Evolutionary conservation across 2,888 invertebrate genomes (phyloP), one percentile per base, ranked within the genome.

Genomic region (Halictus quadricinctus): DNA sequence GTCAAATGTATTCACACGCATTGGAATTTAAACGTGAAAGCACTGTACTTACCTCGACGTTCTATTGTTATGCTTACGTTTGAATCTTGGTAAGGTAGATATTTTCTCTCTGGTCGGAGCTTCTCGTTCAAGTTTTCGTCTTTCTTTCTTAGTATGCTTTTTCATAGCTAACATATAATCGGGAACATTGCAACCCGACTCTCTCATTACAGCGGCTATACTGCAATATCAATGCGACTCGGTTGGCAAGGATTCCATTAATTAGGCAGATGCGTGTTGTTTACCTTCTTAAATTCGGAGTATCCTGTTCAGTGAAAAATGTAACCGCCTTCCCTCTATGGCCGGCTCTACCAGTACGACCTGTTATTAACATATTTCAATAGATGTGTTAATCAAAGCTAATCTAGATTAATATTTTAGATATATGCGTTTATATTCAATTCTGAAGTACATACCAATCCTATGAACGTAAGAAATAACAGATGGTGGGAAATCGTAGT

Each of bases 401-500:
- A 54, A 54, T 54, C 7, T 18, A 21, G 13, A 60, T 60, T 13
- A 25, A 4, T 6, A 60, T 25, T 46, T 54, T 6, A 72, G 1
- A 58, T 8, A 25, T 29, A 18, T 13, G 66, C 0, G 13, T 58
- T 21, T 13, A n/a, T 10, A 54, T n/a, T 0, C n/a, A 29, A 77
- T 64, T 75, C 48, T n/a, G 15, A 25, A 18, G n/a, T 80, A 87
- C 90, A 77, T 92, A 91, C 97, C 97, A 84, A 97, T 96, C 85
- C 98, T 96, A 95, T 99, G 99, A 91, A 99, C 97, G 92, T 99
- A 99, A 0, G 98, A 97, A 91, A 98, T 98, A 81, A 97, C 97
- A 1, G 97, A 97, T 0, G 97, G 97, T 29, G 99, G 99, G 94
- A 99, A 98, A 95, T 99, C 99, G 94, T 99, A 99, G 95, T 99